Evolutionary conservation across 2,888 invertebrate genomes (phyloP), one percentile per base, ranked within the genome.

Genomic region (Drosophila eohydei): DNA sequence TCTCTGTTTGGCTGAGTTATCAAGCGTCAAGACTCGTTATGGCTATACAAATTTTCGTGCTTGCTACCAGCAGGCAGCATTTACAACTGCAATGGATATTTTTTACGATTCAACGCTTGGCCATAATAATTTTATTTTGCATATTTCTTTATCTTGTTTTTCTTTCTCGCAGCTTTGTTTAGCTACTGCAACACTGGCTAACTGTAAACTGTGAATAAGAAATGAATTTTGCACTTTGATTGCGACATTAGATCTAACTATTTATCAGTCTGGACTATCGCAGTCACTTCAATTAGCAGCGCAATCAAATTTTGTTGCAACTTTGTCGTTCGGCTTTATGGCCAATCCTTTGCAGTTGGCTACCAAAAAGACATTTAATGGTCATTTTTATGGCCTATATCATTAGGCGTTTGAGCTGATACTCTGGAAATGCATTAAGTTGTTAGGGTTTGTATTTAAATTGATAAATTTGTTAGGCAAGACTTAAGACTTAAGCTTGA

Each of bases 21-120:
- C 76, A 70, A 51, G 77, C 72, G 69, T 70, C 63, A 70, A 66
- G 72, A 67, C 71, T 68, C 71, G 69, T 78, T 74, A 66, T 36
- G 38, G 74, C 70, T n/a, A 59, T 69, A 61, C 59, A 65, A 60
- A 78, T 66, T 78, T 74, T 26, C 40, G 51, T 59, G 55, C 40
- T 74, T 71, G 73, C 71, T 68, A 67, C 68, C 78, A 73, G 65
- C 73, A 78, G 68, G 55, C 65, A 56, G 74, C 75, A 80, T 85
- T 88, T 86, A 85, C 86, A 84, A 72, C 88, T 74, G 78, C 86
- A 78, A 78, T 78, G 83, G 41, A 69, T 46, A 83, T 75, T 84
- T 88, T 84, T 88, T 84, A 84, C 74, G 80, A 87, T 70, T 57
- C 72, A 50, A 50, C 84, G 68, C 76, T 74, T 71, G 76, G 55